These are phyloP conservation scores for Esox masquinongy DNA, from an alignment of 2,797 vertebrate species.

Conservation along the genomic window DNA sequence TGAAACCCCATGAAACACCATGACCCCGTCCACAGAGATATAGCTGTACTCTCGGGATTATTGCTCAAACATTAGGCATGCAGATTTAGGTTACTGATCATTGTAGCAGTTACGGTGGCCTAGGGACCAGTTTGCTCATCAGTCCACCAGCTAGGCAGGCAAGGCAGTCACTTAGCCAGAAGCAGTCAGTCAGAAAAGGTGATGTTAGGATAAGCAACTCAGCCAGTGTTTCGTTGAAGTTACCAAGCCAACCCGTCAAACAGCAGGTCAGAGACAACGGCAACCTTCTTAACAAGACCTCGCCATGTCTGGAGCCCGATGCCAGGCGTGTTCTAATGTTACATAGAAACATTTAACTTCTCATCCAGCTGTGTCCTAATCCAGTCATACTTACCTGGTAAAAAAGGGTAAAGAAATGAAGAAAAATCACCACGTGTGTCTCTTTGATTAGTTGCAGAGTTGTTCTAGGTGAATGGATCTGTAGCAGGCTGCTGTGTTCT, in stretches of 20 bases:
- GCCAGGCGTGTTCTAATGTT: not conserved
- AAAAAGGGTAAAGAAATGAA: too few relatives aligned
- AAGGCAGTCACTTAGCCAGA: not conserved
- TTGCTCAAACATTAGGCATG: conserved; percentile 1
- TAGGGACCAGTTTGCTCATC: conserved; percentile 29
- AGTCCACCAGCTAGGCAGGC: not conserved
- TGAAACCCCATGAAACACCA: conserved; percentile 56
- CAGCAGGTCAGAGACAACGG: not conserved
- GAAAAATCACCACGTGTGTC: not conserved
- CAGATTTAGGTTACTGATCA: conserved; percentile 35
- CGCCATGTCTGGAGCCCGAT: not conserved
- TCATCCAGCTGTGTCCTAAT: not conserved
- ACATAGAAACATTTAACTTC: not conserved
- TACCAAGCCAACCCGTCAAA: not conserved
- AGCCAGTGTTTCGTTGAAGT: not conserved
- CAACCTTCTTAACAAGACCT: not conserved
- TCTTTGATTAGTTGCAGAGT: not conserved
- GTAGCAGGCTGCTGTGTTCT: conserved; percentile 6
- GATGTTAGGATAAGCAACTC: not conserved
- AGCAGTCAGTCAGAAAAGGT: not conserved
- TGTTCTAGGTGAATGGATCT: conserved; percentile 15
- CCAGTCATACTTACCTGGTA: too few relatives aligned
- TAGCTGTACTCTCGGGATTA: conserved; percentile 11
- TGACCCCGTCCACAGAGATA: conserved; percentile 38
- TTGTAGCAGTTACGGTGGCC: not conserved